Conservation (phyloP, 2,797 vertebrate species). For the Sphaeramia orbicularis region DNA sequence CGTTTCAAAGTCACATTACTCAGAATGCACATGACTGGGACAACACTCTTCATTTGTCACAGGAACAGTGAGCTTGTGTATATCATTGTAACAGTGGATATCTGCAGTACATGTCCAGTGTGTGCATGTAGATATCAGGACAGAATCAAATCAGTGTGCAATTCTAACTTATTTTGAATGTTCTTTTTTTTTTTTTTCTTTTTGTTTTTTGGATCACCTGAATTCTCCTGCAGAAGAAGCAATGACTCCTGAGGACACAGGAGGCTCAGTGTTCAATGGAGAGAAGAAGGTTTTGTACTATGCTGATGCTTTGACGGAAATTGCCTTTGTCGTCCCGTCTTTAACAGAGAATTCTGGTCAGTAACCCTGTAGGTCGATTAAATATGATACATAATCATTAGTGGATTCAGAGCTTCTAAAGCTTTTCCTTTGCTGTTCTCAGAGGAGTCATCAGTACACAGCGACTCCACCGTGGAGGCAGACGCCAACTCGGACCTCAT, state of each 20-base stretch:
- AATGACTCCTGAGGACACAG: constrained; percentile 87
- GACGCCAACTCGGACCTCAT: constrained; percentile 91
- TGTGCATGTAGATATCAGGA: too few species aligned
- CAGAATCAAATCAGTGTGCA: too few species aligned
- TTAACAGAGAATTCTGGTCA: constrained; percentile 90
- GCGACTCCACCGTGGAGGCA: constrained; percentile 90
- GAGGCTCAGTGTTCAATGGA: constrained; percentile 93
- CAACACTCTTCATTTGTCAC: too few species aligned
- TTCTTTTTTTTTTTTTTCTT: too few species aligned
- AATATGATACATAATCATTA: neutral
- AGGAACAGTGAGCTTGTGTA: too few species aligned
- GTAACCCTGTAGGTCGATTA: constrained; percentile 47
- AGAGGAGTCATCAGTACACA: constrained; percentile 92
- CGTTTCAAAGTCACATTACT: too few species aligned
- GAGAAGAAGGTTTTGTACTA: constrained; percentile 97
- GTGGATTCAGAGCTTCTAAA: constrained; percentile 3
- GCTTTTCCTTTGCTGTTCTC: constrained; percentile 25
- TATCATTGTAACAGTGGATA: too few species aligned
- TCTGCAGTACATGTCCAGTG: too few species aligned
- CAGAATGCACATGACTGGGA: too few species aligned
- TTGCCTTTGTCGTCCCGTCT: constrained; percentile 96
- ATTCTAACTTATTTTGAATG: neutral
- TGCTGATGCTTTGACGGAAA: constrained; percentile 95
- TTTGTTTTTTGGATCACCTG: neutral
- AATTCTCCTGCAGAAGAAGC: constrained; percentile 84